Conservation (phyloP, 2,888 invertebrate genomes). For the Drosophila affinis region DNA sequence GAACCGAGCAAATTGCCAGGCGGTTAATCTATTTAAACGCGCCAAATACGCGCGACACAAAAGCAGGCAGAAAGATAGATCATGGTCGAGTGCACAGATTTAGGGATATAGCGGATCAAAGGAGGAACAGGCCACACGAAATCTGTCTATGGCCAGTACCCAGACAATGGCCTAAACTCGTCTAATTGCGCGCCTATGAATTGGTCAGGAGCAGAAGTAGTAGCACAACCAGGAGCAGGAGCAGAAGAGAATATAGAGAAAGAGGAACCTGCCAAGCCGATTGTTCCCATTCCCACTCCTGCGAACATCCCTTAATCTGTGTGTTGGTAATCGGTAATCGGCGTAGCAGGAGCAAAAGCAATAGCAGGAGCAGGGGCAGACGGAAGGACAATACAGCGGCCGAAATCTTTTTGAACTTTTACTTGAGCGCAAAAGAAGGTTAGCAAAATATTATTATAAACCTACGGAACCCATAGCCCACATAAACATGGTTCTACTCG, state of each 20-base stretch:
- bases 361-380: constrained; percentile 30
- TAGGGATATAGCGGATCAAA: constrained; percentile 76
- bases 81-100: constrained; percentile 76
- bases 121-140: constrained; percentile 57
- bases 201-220: constrained; percentile 17
- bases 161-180: constrained; percentile 71
- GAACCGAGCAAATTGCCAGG: constrained; percentile 82
- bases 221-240: constrained; percentile 4
- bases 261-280: constrained; percentile 67
- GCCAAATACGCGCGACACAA: constrained; percentile 81
- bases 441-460: constrained; percentile 81
- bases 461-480: constrained; percentile 68
- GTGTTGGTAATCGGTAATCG: constrained; percentile 81
- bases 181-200: constrained; percentile 78
- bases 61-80: constrained; percentile 40
- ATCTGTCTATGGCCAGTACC: constrained; percentile 51
- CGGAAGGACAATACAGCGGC: constrained; percentile 68
- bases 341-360: constrained; percentile 30
- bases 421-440: constrained; percentile 77
- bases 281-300: constrained; percentile 40
- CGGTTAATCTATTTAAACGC: constrained; percentile 84
- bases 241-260: neutral
- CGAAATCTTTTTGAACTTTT: constrained; percentile 83
- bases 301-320: constrained; percentile 83
- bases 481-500: constrained; percentile 64